A percentile compares a stretch with the other conserved stretches of the same genome.
Conservation (phyloP, 2,797 vertebrate species). For the Enteromius treurensis region DNA sequence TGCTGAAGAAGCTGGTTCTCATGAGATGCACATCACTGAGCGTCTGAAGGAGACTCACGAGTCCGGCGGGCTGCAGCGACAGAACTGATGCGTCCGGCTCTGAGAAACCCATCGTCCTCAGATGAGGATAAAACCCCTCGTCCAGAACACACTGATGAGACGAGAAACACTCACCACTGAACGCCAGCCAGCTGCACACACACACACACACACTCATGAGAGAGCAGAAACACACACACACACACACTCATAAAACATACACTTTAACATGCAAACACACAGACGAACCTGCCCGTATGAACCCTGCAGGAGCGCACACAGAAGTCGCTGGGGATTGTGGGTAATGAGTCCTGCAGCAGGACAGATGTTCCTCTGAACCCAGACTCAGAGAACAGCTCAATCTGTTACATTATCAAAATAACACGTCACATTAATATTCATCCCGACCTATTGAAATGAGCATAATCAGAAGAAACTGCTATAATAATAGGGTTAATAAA, state of each 20-base stretch:
- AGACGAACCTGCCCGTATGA: conserved; percentile 83
- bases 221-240: not conserved
- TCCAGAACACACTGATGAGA: conserved; percentile 90
- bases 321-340: conserved; percentile 79
- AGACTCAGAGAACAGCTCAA: conserved; percentile 90
- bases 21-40: not conserved
- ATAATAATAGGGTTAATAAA: not conserved
- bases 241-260: not conserved
- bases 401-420: conserved; percentile 69
- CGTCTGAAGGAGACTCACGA: conserved; percentile 78
- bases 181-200: conserved; percentile 81
- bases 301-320: conserved; percentile 86
- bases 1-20: not conserved
- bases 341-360: conserved; percentile 76
- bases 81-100: conserved; percentile 72
- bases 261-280: not conserved
- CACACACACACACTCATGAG: conserved; percentile 41
- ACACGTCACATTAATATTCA: not conserved
- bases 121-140: conserved; percentile 86
- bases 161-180: conserved; percentile 81
- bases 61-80: conserved; percentile 83
- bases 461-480: too few species aligned
- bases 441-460: not conserved
- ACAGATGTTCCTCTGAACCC: conserved; percentile 82
- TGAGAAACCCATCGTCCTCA: conserved; percentile 85